phyloP scores from a whole-genome alignment of 2,888 invertebrate genomes.

The Andrena fulva region DNA sequence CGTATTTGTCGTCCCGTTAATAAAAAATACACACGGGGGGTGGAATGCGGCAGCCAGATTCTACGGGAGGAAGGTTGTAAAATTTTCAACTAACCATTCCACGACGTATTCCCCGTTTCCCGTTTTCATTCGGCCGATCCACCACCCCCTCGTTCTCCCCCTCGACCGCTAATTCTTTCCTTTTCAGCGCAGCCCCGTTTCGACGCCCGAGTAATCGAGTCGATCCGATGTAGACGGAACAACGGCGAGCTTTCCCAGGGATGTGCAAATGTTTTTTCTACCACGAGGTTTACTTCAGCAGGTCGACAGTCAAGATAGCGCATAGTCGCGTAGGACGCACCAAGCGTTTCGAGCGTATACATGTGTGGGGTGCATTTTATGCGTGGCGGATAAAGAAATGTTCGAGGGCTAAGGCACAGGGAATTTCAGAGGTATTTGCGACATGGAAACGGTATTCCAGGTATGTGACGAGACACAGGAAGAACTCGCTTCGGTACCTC shows the following conservation, averaged over 20 bases:
- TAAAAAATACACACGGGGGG: background rate
- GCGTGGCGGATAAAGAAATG: constrained; percentile 28
- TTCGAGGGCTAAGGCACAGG: constrained; percentile 33
- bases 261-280: constrained; percentile 10
- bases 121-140: constrained; percentile 19
- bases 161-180: constrained; percentile 56
- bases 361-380: constrained; percentile 55
- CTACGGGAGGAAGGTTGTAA: background rate
- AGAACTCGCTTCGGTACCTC: constrained; percentile 50
- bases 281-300: background rate
- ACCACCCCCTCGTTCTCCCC: constrained; percentile 17
- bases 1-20: constrained; percentile 17
- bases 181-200: constrained; percentile 38
- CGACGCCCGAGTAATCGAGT: constrained; percentile 33
- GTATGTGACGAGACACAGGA: constrained; percentile 43
- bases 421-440: constrained; percentile 23
- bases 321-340: constrained; percentile 17
- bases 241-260: background rate
- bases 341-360: constrained; percentile 33
- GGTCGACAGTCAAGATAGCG: background rate
- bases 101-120: background rate
- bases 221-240: constrained; percentile 26
- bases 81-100: constrained; percentile 20
- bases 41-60: background rate
- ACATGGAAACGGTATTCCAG: constrained; percentile 45